Evolutionary conservation across 2,113 vertebrate genomes (phyloP), one percentile per base, ranked within the genome.

Genomic region (Vombatus ursinus): DNA sequence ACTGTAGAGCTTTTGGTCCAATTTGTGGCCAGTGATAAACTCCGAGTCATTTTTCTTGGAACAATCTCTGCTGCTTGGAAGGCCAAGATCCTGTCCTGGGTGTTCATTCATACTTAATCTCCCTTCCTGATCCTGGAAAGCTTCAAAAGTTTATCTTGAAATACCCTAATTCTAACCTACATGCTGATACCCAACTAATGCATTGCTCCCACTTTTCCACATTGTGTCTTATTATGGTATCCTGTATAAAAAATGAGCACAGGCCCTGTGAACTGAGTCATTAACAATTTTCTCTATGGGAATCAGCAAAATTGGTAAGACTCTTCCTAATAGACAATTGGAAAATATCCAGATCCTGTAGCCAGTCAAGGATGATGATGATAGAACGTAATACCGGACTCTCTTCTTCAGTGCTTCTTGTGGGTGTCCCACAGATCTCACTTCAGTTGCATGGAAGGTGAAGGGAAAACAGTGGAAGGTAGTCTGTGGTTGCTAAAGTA

Each of bases 61-160:
- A 96, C 95, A 96, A 90, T 37, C 24, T 90, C 26, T 51, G 19
- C 90, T 57, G 52, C 7, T 0, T 92, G 52, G 54, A 31, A 31
- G 50, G 51, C 96, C 93, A 57, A 25, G 49, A 54, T 53, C 94
- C 89, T 94, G 77, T 37, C 26, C 28, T 5, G 47, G 44, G 48
- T 90, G 91, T 93, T 96, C 92, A 77, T 96, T 90, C 11, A 28
- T 90, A 77, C 94, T 90, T 51, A 52, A 50, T 84, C n/a, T 92
- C 9, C 91, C 93, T 95, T 94, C 95, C 92, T 93, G 54, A 92
- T 90, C 61, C 57, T 97, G 96, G 96, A 94, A 94, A 16, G 37
- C 22, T 84, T 47, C 28, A 25, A 10, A 95, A 48, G 89, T 92
- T 96, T 93, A 97, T 95, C 97, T 98, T 91, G 95, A 22, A 96